Conservation (phyloP, 2,888 invertebrate species). For the Epinotia bilunana region DNA sequence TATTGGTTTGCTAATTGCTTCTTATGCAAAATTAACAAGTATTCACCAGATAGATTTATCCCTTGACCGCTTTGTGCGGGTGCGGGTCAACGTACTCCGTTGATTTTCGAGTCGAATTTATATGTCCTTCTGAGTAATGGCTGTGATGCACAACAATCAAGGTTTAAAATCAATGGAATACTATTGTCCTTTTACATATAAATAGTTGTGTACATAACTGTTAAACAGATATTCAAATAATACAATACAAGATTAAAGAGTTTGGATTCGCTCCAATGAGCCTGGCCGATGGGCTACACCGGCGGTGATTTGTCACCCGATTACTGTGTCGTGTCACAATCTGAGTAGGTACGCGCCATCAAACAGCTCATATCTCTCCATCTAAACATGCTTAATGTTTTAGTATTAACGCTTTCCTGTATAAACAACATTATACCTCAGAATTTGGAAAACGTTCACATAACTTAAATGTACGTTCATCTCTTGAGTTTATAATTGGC, state of each 20-base stretch:
- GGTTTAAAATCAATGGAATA: not conserved
- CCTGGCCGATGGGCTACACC: conserved; percentile 48
- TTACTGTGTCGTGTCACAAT: conserved; percentile 38
- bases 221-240: conserved; percentile 47
- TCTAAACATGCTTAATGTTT: conserved; percentile 9
- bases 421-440: not conserved
- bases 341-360: not conserved
- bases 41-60: conserved; percentile 8
- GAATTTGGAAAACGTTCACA: not conserved
- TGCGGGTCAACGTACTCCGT: not conserved
- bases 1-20: conserved; percentile 8
- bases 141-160: not conserved
- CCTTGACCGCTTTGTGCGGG: conserved; percentile 23
- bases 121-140: not conserved
- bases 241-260: conserved; percentile 51
- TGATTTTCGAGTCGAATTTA: not conserved
- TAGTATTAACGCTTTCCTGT: not conserved
- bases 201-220: conserved; percentile 48
- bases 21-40: conserved; percentile 13
- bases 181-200: conserved; percentile 13
- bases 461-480: not conserved
- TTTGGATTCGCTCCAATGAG: conserved; percentile 54
- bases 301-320: conserved; percentile 51
- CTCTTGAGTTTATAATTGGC: conserved; percentile 21
- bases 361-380: conserved; percentile 11